Evolutionary conservation across 2,888 invertebrate genomes (phyloP), one percentile per base, ranked within the genome.

Genomic region (Oxytorus armatus): DNA sequence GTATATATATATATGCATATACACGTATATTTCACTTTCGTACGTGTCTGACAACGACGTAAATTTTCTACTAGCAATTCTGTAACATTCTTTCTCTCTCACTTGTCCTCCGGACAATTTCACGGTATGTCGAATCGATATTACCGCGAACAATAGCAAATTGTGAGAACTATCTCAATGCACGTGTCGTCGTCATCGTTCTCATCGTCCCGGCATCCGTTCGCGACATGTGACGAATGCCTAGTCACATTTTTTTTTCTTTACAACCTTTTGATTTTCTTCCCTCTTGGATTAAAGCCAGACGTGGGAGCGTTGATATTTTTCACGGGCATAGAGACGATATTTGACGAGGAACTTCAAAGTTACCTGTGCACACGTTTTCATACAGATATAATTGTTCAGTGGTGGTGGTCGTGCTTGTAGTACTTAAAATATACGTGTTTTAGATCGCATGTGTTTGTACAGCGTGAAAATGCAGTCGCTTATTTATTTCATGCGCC

Each of bases 41-140:
- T 14, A 39, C 61, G 69, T 25, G 59, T 72, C 70, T 42, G 61
- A 79, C 59, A 42, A 72, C 53, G 49, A 61, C 75, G 49, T 70
- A 29, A 33, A 70, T 57, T n/a, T 76, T 73, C 47, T 55, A 47
- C 68, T 68, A 16, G 47, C 47, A 47, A 44, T 57, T 57, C 29
- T 10, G 10, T 25, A n/a, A 57, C 14, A 4, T 53, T 23, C 29
- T 18, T 1, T 33, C 49, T 49, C n/a, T 21, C 65, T 65, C 8
- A 21, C 1, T 65, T 51, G 10, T 65, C 14, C 44, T 69, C 25
- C 42, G 29, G 42, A 76, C 77, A 77, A 79, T 83, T 83, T 77
- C 51, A 61, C 72, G 65, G 42, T 47, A 57, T 61, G 76, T 79
- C 63, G 69, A 79, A 81, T 79, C 79, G 78, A 79, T 82, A 77